Conservation (phyloP, 2,888 invertebrate species). For the Aphodius granarius region DNA sequence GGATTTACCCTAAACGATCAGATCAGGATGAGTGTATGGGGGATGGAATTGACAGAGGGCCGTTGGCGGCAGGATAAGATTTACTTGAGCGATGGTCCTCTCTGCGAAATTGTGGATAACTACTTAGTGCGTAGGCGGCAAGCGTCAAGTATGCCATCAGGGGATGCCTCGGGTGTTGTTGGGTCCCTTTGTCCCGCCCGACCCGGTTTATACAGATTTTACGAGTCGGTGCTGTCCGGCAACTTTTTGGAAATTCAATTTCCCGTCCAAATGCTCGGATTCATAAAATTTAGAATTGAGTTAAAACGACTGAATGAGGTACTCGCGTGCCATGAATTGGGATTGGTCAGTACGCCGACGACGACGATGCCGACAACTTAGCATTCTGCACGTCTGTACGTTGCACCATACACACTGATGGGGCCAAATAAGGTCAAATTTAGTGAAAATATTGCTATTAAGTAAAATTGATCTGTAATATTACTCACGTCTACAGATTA, state of each 20-base stretch:
- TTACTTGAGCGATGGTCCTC: constrained; percentile 26
- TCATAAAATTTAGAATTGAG: constrained; percentile 26
- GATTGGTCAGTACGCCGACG: neutral
- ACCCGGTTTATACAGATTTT: constrained; percentile 25
- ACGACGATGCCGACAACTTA: neutral
- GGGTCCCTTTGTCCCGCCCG: constrained; percentile 27
- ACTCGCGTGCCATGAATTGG: neutral
- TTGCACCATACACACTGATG: too few species aligned
- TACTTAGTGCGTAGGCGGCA: constrained; percentile 15
- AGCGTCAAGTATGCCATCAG: neutral
- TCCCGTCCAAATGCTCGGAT: constrained; percentile 28
- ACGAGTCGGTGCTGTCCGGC: constrained; percentile 23
- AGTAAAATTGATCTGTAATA: too few species aligned
- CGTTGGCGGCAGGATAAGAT: constrained; percentile 27
- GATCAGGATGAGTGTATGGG: neutral
- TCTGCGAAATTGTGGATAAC: constrained; percentile 28
- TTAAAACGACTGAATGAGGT: constrained; percentile 9
- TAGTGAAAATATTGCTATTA: too few species aligned
- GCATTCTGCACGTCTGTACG: neutral
- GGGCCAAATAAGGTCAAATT: too few species aligned
- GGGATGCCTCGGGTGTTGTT: neutral
- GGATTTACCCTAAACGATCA: neutral
- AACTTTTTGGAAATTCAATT: constrained; percentile 27
- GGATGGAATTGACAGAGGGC: neutral
- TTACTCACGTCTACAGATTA: too few species aligned